Evolutionary conservation across 1,140 invertebrate genomes (phyloP).

Genomic region (Lethocerus indicus): DNA sequence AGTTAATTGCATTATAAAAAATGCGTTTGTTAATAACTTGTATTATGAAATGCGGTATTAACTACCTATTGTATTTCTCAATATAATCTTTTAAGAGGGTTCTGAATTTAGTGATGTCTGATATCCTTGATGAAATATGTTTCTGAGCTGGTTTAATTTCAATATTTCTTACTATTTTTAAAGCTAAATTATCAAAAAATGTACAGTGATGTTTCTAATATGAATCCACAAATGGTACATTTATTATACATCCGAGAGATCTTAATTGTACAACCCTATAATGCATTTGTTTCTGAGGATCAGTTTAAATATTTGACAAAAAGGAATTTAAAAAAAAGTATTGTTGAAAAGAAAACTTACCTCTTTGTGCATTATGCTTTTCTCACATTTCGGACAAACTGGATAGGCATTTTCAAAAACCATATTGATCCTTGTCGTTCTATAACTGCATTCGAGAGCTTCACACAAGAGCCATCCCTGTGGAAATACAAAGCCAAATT

Average conservation of each 20-base stretch:
- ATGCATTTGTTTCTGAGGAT: not conserved
- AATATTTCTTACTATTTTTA: too few species aligned
- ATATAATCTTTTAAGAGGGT: too few species aligned
- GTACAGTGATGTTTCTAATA: not conserved
- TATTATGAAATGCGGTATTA: too few species aligned
- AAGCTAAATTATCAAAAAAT: too few species aligned
- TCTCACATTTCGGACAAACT: slow-evolving; percentile 53
- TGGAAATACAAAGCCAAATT: slow-evolving; percentile 14
- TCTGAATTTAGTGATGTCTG: too few species aligned
- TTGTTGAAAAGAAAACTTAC: slow-evolving; percentile 23
- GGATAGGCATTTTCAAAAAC: slow-evolving; percentile 45
- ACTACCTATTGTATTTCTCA: too few species aligned
- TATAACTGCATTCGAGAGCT: slow-evolving; percentile 62
- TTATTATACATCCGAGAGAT: not conserved
- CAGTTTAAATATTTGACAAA: not conserved
- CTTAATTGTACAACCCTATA: not conserved
- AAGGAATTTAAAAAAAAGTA: slow-evolving; percentile 25
- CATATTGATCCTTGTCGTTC: slow-evolving; percentile 44
- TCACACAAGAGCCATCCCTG: slow-evolving; percentile 69
- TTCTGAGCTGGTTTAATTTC: too few species aligned
- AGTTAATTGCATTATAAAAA: too few species aligned
- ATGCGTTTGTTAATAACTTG: too few species aligned
- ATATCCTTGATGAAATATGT: too few species aligned
- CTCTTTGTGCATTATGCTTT: slow-evolving; percentile 50
- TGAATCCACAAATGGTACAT: not conserved